A percentile compares a stretch with the other conserved stretches of the same genome.
Conservation (phyloP, 2,888 invertebrate genomes). For the Elegia similella region DNA sequence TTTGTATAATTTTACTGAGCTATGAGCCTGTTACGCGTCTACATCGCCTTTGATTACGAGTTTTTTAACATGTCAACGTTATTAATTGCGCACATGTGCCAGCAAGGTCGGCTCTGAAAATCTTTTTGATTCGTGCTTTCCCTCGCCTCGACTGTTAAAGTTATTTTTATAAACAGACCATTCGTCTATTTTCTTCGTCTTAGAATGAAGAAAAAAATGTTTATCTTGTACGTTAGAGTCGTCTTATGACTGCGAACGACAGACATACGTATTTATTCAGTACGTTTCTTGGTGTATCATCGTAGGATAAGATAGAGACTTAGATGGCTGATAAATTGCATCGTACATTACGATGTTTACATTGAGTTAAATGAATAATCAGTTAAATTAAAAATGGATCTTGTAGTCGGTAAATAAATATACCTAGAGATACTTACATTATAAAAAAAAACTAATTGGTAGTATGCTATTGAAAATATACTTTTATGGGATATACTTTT, state of each 20-base stretch:
- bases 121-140: constrained; percentile 47
- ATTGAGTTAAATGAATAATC: no score
- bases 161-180: constrained; percentile 34
- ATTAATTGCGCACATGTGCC: constrained; percentile 56
- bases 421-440: no score
- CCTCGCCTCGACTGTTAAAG: constrained; percentile 26
- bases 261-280: constrained; percentile 6
- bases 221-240: constrained; percentile 8
- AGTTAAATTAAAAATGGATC: no score
- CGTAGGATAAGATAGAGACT: neutral
- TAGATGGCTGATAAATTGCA: neutral
- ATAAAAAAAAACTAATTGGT: no score
- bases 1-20: constrained; percentile 69
- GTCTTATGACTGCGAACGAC: neutral
- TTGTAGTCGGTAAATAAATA: no score
- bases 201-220: constrained; percentile 1
- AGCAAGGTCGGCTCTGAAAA: constrained; percentile 48
- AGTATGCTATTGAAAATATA: no score
- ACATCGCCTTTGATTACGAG: constrained; percentile 60
- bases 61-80: constrained; percentile 55
- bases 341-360: no score
- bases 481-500: no score
- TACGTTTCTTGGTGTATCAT: neutral
- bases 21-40: constrained; percentile 58
- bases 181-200: constrained; percentile 26